Base-by-base conservation (phyloP, 1,140 invertebrate species). In the Holcopasites calliopsidis region DNA sequence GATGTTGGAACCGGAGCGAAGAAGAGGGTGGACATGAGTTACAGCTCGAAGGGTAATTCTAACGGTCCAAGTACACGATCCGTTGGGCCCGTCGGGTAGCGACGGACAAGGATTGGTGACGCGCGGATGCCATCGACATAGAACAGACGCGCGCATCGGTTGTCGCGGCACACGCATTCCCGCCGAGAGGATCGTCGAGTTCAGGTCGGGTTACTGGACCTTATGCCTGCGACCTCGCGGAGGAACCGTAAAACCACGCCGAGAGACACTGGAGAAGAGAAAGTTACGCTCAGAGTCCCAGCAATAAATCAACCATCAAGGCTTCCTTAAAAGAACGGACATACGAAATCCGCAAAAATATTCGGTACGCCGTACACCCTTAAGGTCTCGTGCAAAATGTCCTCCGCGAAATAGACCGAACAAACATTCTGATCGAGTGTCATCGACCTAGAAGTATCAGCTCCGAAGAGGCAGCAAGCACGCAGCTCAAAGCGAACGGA, bases 81-180 rank as follows among this genome's bases (percentile, higher is more conserved):
- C 65, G 7, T n/a, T 31, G 65, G 50, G 23, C 21, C 23, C 38
- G 49, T 60, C 60, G 54, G 68, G 28, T 38, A 71, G 68, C 60
- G 21, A 26, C 60, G n/a, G 55, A 71, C 68, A 71, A 71, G 54
- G 31, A 58, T 47, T 33, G 66, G 40, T 71, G 54, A 60, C 68
- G 60, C 60, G 68, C 60, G 68, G 68, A 55, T 60, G 31, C 54
- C 68, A 60, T 71, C 42, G 68, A 71, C 68, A 55, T 60, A 60
- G 68, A 71, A 47, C 68, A 71, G 68, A 60, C 55, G 42, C 42
- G 40, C 42, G 60, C 40, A 64, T 47, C 60, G 60, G 60, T 62
- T 44, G 38, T 62, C 58, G 33, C 60, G 16, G 60, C 3, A 31
- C n/a, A n/a, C 18, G 54, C 66, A 70, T 70, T 70, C 66, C 54